Evolutionary conservation across 30 jellyfish, hydroid and myxozoan species (phyloP), one percentile per base, ranked within the genome.

Genomic region (Turritopsis dohrnii): DNA sequence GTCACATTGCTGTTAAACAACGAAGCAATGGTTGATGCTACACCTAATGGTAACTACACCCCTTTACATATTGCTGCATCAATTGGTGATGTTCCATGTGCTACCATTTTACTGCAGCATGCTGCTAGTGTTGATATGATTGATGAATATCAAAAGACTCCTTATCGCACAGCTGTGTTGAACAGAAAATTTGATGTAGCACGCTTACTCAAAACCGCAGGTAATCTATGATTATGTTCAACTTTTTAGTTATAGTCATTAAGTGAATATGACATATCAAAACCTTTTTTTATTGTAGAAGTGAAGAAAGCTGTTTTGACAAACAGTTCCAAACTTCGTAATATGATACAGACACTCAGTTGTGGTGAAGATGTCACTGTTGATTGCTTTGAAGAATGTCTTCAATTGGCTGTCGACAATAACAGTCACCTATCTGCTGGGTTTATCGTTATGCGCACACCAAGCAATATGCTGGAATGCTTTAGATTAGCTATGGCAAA

Each of bases 61-160:
- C 97, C 99, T 53, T 66, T 94, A 18, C 99, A 94, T 65, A 86
- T 94, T 29, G 99, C 99, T 41, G 99, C 99, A 69, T 84, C 99
- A 16, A 84, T 84, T 71, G 99, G 96, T 29, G 94, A 84, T 86
- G 79, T 79, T 20, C 87, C 86, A 41, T 87, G 99, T 85, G 89
- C 86, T 30, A 81, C 65, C 69, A 92, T 94, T 29, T 84, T 94
- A 53, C 75, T 94, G 65, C 85, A 83, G 60, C 76, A 84, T 72
- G 76, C 66, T 75, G 99, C 99, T 29, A 73, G 81, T 74, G 86
- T 89, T 30, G 71, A 83, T 25, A 74, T 74, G 22, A 41, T 52
- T 20, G 96, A 94, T 84, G 99, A 94, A 65, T 94, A 81, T 94
- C 89, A 90, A 20, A 94, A 94, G 71, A 85, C 96, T 16, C 96